Evolutionary conservation across 2,113 vertebrate genomes (phyloP), one percentile per base, ranked within the genome.

Genomic region (Callipepla californica): DNA sequence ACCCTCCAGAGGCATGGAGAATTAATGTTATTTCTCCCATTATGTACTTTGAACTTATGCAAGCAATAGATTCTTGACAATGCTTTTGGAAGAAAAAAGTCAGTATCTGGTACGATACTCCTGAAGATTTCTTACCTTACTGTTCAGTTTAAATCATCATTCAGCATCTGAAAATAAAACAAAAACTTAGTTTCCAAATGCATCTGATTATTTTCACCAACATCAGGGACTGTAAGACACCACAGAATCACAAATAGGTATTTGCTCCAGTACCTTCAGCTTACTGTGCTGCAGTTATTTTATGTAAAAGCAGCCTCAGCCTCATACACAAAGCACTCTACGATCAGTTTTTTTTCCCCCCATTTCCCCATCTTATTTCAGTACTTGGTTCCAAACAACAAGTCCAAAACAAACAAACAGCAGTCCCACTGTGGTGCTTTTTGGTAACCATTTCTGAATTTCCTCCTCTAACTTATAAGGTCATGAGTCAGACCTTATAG

Each of bases 111-210:
- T 61, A 83, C 1, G 3, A 9, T 44, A n/a, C 47, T 90, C 73
- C 42, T 84, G 13, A 86, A 68, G 11, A 48, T 51, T 38, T 75
- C 50, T 40, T 86, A 86, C 18, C 36, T 32, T 85, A 93, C 38
- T 34, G 44, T 67, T 92, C 87, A 80, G 48, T 72, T 80, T 95
- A 91, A 88, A 76, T 84, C 62, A 91, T 77, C 30, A 77, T 45
- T 82, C 61, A 87, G 59, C 45, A 94, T 50, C 77, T 90, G 76
- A 53, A 90, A 94, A 84, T 22, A 85, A 89, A 87, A 42, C 12
- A 79, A 80, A 83, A 94, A 7, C 40, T 28, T 62, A 13, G 42
- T 80, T 87, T 44, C 62, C 51, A 63, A 80, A 13, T 40, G 50
- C 28, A 85, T 32, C 21, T 86, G 48, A 80, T 25, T 59, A 16